Evolutionary conservation across 2,113 vertebrate species (phyloP).

Genomic region (Hystrix brachyura): DNA sequence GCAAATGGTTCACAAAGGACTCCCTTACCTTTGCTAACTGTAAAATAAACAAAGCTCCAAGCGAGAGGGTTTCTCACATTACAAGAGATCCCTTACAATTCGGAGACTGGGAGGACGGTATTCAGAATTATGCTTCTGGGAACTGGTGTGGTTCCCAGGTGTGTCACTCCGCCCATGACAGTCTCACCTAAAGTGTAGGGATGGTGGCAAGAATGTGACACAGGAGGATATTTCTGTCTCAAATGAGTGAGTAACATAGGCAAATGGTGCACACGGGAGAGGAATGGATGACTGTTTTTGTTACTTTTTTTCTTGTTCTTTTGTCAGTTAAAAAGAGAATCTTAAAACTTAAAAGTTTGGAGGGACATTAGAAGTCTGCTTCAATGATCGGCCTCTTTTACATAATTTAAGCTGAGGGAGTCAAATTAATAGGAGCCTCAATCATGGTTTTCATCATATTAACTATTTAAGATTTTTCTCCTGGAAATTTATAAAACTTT

Average conservation of each 20-base stretch:
- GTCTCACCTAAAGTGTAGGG: not conserved
- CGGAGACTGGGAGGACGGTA: not conserved
- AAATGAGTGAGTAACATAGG: not conserved
- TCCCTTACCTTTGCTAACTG: conserved; percentile 68
- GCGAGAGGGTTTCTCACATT: conserved; percentile 68
- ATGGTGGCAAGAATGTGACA: not conserved
- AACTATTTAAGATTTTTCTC: not conserved
- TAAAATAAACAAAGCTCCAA: conserved; percentile 68
- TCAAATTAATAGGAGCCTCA: not conserved
- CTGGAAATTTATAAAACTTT: conserved; percentile 4
- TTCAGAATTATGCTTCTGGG: conserved; percentile 39
- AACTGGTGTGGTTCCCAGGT: conserved; percentile 38
- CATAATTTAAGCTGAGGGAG: not conserved
- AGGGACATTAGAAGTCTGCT: not conserved
- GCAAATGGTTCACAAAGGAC: conserved; percentile 62
- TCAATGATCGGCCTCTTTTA: not conserved
- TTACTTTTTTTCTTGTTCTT: not conserved
- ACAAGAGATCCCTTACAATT: conserved; percentile 55
- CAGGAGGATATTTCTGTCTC: not conserved
- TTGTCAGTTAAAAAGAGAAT: not conserved
- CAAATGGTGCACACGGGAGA: not conserved
- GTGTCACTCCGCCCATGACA: not conserved
- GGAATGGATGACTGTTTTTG: not conserved
- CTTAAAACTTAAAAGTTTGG: not conserved
- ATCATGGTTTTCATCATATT: not conserved